Percentiles rank a stretch among this genome's conserved stretches.
Evolutionary conservation across 2,888 invertebrate species (phyloP).

Genomic region (Dexiosoma caninum): DNA sequence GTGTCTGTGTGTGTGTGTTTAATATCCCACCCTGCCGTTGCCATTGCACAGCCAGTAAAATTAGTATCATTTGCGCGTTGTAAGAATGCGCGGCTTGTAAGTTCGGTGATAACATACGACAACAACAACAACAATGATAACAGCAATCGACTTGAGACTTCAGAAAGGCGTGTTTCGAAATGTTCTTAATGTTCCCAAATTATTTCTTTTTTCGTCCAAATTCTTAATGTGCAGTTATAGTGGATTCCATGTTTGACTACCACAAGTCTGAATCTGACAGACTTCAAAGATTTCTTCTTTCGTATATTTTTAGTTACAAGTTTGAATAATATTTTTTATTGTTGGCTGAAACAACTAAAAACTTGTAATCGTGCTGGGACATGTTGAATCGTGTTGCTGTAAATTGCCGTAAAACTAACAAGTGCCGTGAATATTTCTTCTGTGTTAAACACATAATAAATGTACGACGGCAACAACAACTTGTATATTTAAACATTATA

Average conservation of each 20-base stretch:
- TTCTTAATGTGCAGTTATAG: not conserved
- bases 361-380: constrained; percentile 57
- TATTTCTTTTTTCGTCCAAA: too few relatives aligned
- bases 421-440: constrained; percentile 19
- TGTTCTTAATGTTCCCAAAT: not conserved
- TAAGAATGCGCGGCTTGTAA: constrained; percentile 49
- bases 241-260: constrained; percentile 9
- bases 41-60: constrained; percentile 16
- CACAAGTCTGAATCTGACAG: constrained; percentile 46
- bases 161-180: constrained; percentile 48
- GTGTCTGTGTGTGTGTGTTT: not conserved
- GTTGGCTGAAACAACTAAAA: constrained; percentile 45
- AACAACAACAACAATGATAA: not conserved
- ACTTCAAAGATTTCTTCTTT: constrained; percentile 37
- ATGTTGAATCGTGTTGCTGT: constrained; percentile 39
- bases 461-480: constrained; percentile 18
- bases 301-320: constrained; percentile 18
- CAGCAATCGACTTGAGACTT: constrained; percentile 38
- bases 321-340: constrained; percentile 17
- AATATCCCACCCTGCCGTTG: not conserved
- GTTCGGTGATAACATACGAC: constrained; percentile 42
- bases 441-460: constrained; percentile 51
- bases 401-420: constrained; percentile 11
- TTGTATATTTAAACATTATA: constrained; percentile 3
- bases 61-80: constrained; percentile 56